Base-by-base conservation (phyloP, 2,797 vertebrate species). In the Austrolebias charrua region DNA sequence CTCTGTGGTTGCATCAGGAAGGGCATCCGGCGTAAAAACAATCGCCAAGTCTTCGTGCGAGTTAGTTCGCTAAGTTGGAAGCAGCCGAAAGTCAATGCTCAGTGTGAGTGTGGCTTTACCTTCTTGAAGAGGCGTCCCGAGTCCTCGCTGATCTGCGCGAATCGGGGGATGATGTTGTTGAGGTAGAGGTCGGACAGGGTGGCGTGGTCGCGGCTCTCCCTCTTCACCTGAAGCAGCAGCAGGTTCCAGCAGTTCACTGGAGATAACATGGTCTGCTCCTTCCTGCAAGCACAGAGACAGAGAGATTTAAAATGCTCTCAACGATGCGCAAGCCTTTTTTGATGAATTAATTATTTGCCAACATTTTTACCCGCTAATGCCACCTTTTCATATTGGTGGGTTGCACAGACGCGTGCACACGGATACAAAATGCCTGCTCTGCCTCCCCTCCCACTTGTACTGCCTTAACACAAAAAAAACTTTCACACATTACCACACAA, bases 151-250 rank as follows among this genome's bases (percentile, higher is more conserved):
- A 99, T 94, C 93, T 99, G 97, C 7, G 95, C 96, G 1, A 98
- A 98, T 71, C 97, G 95, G 0, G 96, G 96, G 78, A 98, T 99
- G 91, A 99, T 96, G 87, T 99, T 99, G 91, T 98, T 99, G 93
- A 98, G 93, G 94, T 99, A 99, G 91, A 99, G 97, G 87, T 99
- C 97, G n/a, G 96, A 98, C 75, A 99, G 91, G 1, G 97, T 98
- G 81, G 97, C 96, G 12, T 97, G 97, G 80, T 99, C 95, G 28
- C 97, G 93, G 92, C 97, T 99, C 90, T 99, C 97, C 75, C 96
- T 90, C 89, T 98, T 98, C 88, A 98, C 95, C 79, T 98, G 97
- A 24, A 95, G 94, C 78, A 99, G 92, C 82, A 99, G 86, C 77
- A 99, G 93, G 78, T 98, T 98, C 97, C 97, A 99, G 91, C 96